Conservation (phyloP, 2,888 invertebrate genomes). For the Adineta ricciae region DNA sequence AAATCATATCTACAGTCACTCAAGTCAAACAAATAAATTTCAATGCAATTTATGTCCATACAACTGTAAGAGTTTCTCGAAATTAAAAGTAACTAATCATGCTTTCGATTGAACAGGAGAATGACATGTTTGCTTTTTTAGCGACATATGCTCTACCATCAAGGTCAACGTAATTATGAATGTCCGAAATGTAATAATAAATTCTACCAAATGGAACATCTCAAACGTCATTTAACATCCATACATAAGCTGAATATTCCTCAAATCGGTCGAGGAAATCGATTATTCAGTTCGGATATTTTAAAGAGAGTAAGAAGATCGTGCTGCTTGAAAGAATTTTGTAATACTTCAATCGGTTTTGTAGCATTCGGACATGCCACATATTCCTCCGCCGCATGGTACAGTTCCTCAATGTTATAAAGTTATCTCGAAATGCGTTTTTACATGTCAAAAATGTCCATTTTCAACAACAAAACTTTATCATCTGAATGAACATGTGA, state of each 20-base stretch:
- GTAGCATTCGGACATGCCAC: background rate
- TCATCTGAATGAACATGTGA: slow-evolving; percentile 30
- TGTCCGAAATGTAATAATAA: slow-evolving; percentile 32
- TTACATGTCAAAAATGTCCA: slow-evolving; percentile 31
- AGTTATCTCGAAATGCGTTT: slow-evolving; percentile 27
- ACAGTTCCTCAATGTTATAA: slow-evolving; percentile 25
- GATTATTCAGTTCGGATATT: background rate
- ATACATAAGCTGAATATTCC: slow-evolving; percentile 29
- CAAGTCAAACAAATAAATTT: slow-evolving; percentile 31
- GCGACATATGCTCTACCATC: slow-evolving; percentile 33
- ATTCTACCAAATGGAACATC: slow-evolving; percentile 34
- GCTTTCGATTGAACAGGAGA: background rate
- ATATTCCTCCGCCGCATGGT: slow-evolving; percentile 18
- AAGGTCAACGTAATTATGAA: slow-evolving; percentile 31
- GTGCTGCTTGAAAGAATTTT: background rate
- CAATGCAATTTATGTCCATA: slow-evolving; percentile 31
- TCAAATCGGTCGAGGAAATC: slow-evolving; percentile 16
- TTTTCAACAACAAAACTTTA: slow-evolving; percentile 27
- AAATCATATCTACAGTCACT: slow-evolving; percentile 32
- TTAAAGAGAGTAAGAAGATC: background rate
- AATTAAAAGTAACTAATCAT: slow-evolving; percentile 28
- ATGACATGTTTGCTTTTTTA: background rate
- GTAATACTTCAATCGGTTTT: background rate
- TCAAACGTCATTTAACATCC: slow-evolving; percentile 33
- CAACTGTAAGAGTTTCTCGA: slow-evolving; percentile 33